Conservation (phyloP, 2,888 invertebrate species). For the Girardia tigrina region DNA sequence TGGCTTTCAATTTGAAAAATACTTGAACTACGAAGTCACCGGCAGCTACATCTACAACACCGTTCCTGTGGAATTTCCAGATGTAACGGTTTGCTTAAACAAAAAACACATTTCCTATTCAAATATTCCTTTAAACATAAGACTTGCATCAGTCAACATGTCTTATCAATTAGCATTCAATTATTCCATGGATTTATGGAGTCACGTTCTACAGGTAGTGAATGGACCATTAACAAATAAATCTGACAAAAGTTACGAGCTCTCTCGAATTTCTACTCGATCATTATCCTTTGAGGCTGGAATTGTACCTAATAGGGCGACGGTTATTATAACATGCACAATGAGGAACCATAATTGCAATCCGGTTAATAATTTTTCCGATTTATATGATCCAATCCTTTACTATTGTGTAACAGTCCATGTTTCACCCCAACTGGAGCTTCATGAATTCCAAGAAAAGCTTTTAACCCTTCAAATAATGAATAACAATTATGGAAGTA, state of each 20-base stretch:
- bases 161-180: background rate
- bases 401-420: background rate
- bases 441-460: background rate
- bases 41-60: background rate
- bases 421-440: background rate
- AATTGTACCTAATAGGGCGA: background rate
- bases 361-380: background rate
- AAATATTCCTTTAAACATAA: background rate
- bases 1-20: background rate
- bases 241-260: background rate
- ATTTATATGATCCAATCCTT: conserved; percentile 5
- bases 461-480: background rate
- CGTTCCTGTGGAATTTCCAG: background rate
- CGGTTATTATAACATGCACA: background rate
- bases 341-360: background rate
- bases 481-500: background rate
- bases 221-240: background rate
- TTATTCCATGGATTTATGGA: background rate
- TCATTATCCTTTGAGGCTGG: background rate
- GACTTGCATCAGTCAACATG: background rate
- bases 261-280: background rate
- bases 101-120: conserved; percentile 4
- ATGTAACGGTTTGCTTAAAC: background rate
- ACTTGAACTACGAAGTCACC: background rate
- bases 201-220: background rate